Evolutionary conservation across 2,888 invertebrate species (phyloP).

Genomic region (Entomobrya multifasciata): DNA sequence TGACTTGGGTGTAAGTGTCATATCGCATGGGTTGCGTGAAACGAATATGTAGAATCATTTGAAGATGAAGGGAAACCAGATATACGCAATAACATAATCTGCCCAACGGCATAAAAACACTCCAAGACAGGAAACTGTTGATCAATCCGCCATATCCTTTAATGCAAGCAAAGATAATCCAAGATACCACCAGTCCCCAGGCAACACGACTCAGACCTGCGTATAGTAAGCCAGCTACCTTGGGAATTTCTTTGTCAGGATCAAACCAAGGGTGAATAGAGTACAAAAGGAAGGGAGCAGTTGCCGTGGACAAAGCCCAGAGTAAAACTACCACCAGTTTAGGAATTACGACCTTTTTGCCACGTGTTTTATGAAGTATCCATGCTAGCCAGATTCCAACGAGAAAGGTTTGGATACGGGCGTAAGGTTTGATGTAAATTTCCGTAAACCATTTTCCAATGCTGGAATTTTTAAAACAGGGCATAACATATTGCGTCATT

Average conservation of each 20-base stretch:
- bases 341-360: slow-evolving; percentile 62
- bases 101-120: slow-evolving; percentile 77
- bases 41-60: slow-evolving; percentile 71
- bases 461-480: neutral
- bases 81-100: slow-evolving; percentile 76
- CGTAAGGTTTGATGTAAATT: slow-evolving; percentile 78
- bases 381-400: slow-evolving; percentile 79
- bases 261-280: slow-evolving; percentile 75
- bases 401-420: slow-evolving; percentile 78
- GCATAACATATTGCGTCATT: no score
- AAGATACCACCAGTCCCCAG: slow-evolving; percentile 78
- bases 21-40: slow-evolving; percentile 68
- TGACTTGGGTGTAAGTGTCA: slow-evolving; percentile 70
- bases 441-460: neutral
- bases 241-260: slow-evolving; percentile 62
- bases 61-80: slow-evolving; percentile 76
- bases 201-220: slow-evolving; percentile 73
- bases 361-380: slow-evolving; percentile 74
- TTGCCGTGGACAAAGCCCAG: slow-evolving; percentile 75
- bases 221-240: slow-evolving; percentile 66
- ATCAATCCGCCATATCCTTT: slow-evolving; percentile 79
- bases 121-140: slow-evolving; percentile 78
- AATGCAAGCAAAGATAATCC: slow-evolving; percentile 80
- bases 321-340: slow-evolving; percentile 46
- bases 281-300: slow-evolving; percentile 65